These are phyloP conservation scores for Setophaga coronata DNA, from an alignment of 2,113 vertebrate species.

Conservation along the genomic window DNA sequence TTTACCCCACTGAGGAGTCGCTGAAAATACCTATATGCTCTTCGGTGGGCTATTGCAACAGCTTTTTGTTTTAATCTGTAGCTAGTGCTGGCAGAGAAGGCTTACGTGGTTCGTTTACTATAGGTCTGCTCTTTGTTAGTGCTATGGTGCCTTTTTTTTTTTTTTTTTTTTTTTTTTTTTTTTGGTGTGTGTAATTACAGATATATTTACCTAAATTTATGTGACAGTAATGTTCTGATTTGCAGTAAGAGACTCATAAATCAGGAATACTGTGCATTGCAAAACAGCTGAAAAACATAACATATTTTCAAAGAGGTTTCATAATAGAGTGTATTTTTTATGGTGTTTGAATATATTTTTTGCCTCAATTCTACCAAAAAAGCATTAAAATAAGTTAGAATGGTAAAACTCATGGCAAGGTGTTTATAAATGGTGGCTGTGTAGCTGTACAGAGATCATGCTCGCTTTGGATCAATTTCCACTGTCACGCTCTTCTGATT, in stretches of 20 bases:
- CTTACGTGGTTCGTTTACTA: background rate
- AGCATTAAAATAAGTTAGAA: background rate
- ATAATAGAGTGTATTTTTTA: background rate
- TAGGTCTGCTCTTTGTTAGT: background rate
- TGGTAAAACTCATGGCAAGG: background rate
- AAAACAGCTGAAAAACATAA: background rate
- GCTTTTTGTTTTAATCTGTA: background rate
- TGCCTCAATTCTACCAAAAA: background rate
- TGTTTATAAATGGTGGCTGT: background rate
- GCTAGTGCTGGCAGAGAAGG: background rate
- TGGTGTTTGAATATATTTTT: background rate
- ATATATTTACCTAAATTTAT: background rate
- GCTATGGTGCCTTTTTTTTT: background rate
- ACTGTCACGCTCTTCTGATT: background rate
- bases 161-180: background rate
- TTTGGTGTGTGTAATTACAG: background rate
- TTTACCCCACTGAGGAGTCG: rapidly evolving
- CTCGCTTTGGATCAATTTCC: background rate
- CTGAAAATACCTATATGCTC: background rate
- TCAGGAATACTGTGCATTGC: background rate
- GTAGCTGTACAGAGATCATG: background rate
- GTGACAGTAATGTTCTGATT: background rate
- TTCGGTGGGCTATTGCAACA: background rate
- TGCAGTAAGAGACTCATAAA: background rate
- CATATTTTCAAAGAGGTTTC: background rate